phyloP scores from a whole-genome alignment of 2,113 vertebrate species.

The Brevimyrus niger region DNA sequence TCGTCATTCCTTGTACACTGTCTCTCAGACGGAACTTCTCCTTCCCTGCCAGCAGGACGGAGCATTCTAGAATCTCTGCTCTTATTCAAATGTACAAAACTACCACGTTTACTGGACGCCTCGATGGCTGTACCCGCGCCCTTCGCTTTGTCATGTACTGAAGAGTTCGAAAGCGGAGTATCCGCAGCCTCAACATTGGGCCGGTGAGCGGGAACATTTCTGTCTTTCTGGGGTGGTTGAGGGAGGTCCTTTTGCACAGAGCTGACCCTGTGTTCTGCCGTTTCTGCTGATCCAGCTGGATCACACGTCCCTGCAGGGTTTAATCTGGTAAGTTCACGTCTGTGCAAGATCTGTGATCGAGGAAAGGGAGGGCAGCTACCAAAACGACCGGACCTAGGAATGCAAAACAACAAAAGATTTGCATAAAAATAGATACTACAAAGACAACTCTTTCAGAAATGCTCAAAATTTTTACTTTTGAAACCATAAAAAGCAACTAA shows the following conservation, averaged over 20 bases:
- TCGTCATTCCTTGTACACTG: constrained; percentile 31
- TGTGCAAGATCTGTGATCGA: background rate
- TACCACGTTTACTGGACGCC: constrained; percentile 29
- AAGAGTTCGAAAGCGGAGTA: background rate
- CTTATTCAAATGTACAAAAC: constrained; percentile 32
- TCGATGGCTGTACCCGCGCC: constrained; percentile 17
- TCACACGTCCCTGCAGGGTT: background rate
- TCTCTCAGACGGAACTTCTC: constrained; percentile 34
- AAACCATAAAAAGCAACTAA: background rate
- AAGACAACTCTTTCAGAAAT: background rate
- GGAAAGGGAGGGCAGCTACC: constrained; percentile 13
- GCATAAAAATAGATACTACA: background rate
- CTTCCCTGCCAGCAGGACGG: constrained; percentile 38
- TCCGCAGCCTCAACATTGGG: background rate
- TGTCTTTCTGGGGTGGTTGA: constrained; percentile 26
- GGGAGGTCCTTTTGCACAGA: background rate
- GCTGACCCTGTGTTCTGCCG: background rate
- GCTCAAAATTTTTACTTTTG: background rate
- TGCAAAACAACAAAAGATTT: background rate
- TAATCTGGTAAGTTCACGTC: constrained; percentile 14
- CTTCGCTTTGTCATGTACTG: constrained; percentile 18
- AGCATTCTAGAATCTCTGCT: constrained; percentile 46
- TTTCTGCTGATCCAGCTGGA: background rate
- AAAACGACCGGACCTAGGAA: constrained; percentile 40
- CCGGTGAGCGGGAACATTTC: background rate